Conservation (phyloP, 2,888 invertebrate genomes). For the Lissonota sp. region DNA sequence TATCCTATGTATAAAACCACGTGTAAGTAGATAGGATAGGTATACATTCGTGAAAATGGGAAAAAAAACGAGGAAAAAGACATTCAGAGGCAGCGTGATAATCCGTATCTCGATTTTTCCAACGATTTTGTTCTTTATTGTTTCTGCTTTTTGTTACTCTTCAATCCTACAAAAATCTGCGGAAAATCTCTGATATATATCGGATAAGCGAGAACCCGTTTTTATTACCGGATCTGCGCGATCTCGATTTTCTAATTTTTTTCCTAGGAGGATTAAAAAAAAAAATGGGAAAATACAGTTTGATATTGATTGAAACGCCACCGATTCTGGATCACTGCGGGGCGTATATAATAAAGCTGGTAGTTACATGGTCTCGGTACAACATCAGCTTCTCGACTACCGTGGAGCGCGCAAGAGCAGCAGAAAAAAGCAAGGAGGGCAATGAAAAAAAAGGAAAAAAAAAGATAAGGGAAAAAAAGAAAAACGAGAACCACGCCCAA, state of each 20-base stretch:
- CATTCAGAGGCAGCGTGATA: background rate
- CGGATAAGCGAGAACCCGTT: slow-evolving; percentile 27
- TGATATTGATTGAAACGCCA: slow-evolving; percentile 49
- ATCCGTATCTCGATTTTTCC: background rate
- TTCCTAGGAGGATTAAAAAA: too few relatives aligned
- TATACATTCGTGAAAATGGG: background rate
- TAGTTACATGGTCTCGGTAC: slow-evolving; percentile 49
- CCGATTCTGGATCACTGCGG: slow-evolving; percentile 36
- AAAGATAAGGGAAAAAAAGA: slow-evolving; percentile 39
- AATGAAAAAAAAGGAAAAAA: slow-evolving; percentile 1
- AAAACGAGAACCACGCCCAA: slow-evolving; percentile 78
- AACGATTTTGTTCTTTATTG: background rate
- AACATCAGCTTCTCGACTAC: slow-evolving; percentile 52
- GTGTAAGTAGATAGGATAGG: background rate
- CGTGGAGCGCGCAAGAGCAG: slow-evolving; percentile 36
- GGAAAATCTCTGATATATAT: background rate
- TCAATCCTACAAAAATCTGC: too few relatives aligned
- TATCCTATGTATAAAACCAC: slow-evolving; percentile 11
- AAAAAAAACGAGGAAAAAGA: background rate
- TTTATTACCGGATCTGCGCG: slow-evolving; percentile 20
- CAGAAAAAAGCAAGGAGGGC: slow-evolving; percentile 26
- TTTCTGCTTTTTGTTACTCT: too few relatives aligned
- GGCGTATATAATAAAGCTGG: slow-evolving; percentile 28
- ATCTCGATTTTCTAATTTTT: background rate
- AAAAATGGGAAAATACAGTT: too few relatives aligned